These are phyloP conservation scores for Phortica variegata DNA, from an alignment of 1,140 invertebrate genomes.

Conservation along the genomic window DNA sequence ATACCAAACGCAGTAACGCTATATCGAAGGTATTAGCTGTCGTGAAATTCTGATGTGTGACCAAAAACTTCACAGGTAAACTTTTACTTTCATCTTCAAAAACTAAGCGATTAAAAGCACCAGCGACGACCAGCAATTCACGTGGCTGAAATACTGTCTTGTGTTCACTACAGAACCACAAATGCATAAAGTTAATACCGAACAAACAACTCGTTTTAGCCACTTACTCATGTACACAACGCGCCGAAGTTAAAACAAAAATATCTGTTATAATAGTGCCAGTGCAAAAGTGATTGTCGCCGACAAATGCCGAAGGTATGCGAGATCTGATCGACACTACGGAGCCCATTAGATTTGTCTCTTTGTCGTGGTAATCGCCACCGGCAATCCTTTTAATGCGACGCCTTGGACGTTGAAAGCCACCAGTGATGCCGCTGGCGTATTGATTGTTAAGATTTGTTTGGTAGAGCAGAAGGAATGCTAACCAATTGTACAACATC, in stretches of 20 bases:
- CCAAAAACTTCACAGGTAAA: not conserved
- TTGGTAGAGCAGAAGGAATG: not conserved
- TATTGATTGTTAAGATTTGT: too few relatives aligned
- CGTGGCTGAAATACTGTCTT: conserved; percentile 3
- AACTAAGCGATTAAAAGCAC: conserved; percentile 8
- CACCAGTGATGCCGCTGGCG: too few relatives aligned
- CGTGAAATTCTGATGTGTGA: conserved; percentile 6
- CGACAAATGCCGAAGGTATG: conserved; percentile 12
- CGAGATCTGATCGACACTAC: conserved; percentile 14
- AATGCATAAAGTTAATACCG: not conserved
- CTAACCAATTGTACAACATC: not conserved
- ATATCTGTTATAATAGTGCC: conserved; percentile 4
- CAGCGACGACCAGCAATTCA: conserved; percentile 7
- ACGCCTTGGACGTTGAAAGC: too few relatives aligned
- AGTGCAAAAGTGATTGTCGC: conserved; percentile 21
- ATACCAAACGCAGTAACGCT: conserved; percentile 5
- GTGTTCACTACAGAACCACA: conserved; percentile 4
- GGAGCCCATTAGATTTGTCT: too few relatives aligned
- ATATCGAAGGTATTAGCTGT: conserved; percentile 6
- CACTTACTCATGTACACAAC: conserved; percentile 15
- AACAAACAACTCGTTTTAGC: not conserved
- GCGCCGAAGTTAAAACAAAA: conserved; percentile 13
- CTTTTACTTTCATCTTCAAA: not conserved
- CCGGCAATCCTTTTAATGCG: too few relatives aligned
- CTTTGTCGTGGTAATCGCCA: too few relatives aligned